Conservation (phyloP, 2,888 invertebrate genomes). For the Eupithecia insigniata region DNA sequence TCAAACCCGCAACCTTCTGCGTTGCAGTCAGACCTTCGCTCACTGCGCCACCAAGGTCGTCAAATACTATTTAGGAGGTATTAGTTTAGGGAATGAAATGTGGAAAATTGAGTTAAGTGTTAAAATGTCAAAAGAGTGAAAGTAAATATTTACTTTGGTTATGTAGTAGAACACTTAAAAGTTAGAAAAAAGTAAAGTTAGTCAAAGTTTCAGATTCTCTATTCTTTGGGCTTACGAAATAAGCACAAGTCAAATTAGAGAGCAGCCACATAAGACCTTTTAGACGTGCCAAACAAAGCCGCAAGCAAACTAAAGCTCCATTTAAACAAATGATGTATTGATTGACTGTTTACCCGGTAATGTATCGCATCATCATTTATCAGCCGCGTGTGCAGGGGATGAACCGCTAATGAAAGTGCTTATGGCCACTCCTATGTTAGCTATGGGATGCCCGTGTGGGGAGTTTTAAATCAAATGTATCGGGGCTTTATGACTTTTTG, state of each 20-base stretch:
- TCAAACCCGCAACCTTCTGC: too few relatives aligned
- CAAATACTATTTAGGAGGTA: too few relatives aligned
- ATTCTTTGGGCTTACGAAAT: too few relatives aligned
- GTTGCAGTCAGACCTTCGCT: too few relatives aligned
- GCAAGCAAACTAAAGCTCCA: not conserved
- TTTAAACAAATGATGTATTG: slow-evolving; percentile 14
- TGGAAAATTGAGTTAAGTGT: too few relatives aligned
- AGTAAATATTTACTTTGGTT: too few relatives aligned
- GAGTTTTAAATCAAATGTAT: slow-evolving; percentile 41
- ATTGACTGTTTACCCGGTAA: slow-evolving; percentile 23
- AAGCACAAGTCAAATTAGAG: not conserved
- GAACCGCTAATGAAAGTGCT: slow-evolving; percentile 54
- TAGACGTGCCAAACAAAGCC: not conserved
- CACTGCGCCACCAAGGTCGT: too few relatives aligned
- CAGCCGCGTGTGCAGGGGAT: slow-evolving; percentile 42
- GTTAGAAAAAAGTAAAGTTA: too few relatives aligned
- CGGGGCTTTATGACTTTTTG: slow-evolving; percentile 33
- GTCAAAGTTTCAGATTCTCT: too few relatives aligned
- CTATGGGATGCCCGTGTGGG: slow-evolving; percentile 36
- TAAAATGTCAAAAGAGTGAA: too few relatives aligned
- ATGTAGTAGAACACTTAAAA: too few relatives aligned
- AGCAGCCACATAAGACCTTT: not conserved
- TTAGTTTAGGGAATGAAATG: too few relatives aligned
- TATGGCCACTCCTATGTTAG: slow-evolving; percentile 54
- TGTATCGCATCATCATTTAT: slow-evolving; percentile 27